Base-by-base conservation (phyloP, 2,113 vertebrate species). In the Clupea harengus region DNA sequence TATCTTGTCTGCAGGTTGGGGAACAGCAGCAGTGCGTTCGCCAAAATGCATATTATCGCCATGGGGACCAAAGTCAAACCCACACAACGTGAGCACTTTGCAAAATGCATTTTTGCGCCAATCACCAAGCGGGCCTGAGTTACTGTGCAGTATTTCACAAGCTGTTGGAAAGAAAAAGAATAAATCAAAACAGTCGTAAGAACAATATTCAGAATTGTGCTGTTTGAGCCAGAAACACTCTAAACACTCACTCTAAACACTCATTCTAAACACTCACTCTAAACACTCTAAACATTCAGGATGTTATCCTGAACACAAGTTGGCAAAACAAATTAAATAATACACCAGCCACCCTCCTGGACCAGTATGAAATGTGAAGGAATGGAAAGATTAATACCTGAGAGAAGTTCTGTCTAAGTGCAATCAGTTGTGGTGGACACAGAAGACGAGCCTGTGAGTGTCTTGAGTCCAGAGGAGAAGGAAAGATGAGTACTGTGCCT, bases 1-100 rank as follows among this genome's bases (percentile, higher is more conserved):
- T 95, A 96, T 82, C 81, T 88, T 52, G 86, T 20, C 64, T 96
- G 25, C 2, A 95, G 87, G 0, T 94, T 91, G 18, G 97, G 97
- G 83, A 97, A 92, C 52, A 97, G 90, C 87, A 98, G 92, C 57
- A 98, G 93, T 64, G 93, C 0, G 32, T 97, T 97, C 88, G 93
- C 93, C 44, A 94, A 13, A 0, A 96, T 94, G 92, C 94, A 96
- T 81, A 95, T 1, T 6, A 95, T 67, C 1, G 95, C 94, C 87
- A 96, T 64, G 8, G 94, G 86, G 82, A 97, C 88, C 84, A 97
- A 93, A 50, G 90, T 84, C 85, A 94, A 52, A 3, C 95, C 95
- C 1, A 96, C 85, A 7, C 92, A 95, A 4, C 89, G 92, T n/a
- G 96, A 89, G 83, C 95, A 96, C 81, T 93, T 91, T 0, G 94